Percentiles rank a stretch among this genome's conserved stretches.
These are phyloP conservation scores for Sipha maydis DNA, from an alignment of 2,888 invertebrate species.

Conservation along the genomic window DNA sequence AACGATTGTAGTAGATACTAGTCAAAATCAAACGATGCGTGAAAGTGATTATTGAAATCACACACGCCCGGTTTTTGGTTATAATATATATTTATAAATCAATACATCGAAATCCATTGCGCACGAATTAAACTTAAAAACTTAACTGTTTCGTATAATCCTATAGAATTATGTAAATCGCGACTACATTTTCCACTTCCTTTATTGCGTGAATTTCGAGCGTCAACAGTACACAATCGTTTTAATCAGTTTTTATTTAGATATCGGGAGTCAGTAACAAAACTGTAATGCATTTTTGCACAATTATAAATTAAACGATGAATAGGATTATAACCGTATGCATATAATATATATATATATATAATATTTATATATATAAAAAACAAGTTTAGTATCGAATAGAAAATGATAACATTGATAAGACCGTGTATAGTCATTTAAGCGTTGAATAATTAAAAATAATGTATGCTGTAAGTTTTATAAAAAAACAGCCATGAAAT, in stretches of 20 bases:
- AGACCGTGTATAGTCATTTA: no score
- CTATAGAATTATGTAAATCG: not conserved
- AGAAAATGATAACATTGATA: not conserved
- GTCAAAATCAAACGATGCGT: no score
- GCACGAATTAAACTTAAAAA: not conserved
- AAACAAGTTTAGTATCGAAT: not conserved
- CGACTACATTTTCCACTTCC: not conserved
- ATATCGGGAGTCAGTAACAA: not conserved
- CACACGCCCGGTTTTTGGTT: not conserved
- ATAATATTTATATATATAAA: no score
- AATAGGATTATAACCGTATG: not conserved
- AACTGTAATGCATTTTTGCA: not conserved
- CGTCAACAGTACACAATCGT: slow-evolving; percentile 17
- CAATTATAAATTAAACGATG: not conserved
- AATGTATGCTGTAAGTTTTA: no score
- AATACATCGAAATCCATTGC: not conserved
- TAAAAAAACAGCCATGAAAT: no score
- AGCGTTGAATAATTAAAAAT: no score
- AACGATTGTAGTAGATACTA: not conserved
- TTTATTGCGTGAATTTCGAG: not conserved
- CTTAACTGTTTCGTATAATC: not conserved
- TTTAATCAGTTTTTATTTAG: slow-evolving; percentile 10
- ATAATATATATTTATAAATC: not conserved
- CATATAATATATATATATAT: no score
- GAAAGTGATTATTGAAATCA: not conserved